Percentiles rank a stretch among this genome's conserved stretches.
These are phyloP conservation scores for Argyresthia albistria DNA, from an alignment of 2,888 invertebrate genomes.

Conservation along the genomic window DNA sequence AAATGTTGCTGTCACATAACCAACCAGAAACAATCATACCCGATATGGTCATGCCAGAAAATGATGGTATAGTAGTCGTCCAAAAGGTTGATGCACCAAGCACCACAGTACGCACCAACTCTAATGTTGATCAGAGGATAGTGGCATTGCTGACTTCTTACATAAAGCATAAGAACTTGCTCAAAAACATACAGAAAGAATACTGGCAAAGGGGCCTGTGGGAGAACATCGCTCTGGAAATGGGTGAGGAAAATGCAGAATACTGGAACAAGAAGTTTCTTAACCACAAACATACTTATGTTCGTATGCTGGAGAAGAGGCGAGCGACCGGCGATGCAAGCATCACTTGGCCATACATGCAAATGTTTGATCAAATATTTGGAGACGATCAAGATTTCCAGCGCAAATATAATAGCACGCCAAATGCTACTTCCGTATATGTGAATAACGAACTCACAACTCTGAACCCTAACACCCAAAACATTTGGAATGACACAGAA, in stretches of 20 bases:
- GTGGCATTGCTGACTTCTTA: constrained; percentile 44
- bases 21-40: neutral
- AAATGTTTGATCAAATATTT: constrained; percentile 47
- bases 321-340: constrained; percentile 23
- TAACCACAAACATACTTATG: constrained; percentile 56
- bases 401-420: constrained; percentile 23
- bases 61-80: constrained; percentile 14
- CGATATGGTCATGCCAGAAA: neutral
- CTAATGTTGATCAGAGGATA: constrained; percentile 33
- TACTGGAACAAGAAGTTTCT: constrained; percentile 57
- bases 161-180: constrained; percentile 34
- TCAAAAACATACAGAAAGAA: constrained; percentile 25
- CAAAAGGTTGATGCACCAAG: constrained; percentile 22
- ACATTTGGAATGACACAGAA: constrained; percentile 41
- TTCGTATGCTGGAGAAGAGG: constrained; percentile 39
- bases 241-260: constrained; percentile 45
- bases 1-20: neutral
- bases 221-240: constrained; percentile 46
- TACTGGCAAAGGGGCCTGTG: constrained; percentile 41
- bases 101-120: too few species aligned
- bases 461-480: neutral
- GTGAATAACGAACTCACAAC: too few species aligned
- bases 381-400: constrained; percentile 40
- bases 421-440: neutral
- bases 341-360: constrained; percentile 51